Conservation (phyloP, 2,888 invertebrate genomes). For the Tenthredo mesomela region DNA sequence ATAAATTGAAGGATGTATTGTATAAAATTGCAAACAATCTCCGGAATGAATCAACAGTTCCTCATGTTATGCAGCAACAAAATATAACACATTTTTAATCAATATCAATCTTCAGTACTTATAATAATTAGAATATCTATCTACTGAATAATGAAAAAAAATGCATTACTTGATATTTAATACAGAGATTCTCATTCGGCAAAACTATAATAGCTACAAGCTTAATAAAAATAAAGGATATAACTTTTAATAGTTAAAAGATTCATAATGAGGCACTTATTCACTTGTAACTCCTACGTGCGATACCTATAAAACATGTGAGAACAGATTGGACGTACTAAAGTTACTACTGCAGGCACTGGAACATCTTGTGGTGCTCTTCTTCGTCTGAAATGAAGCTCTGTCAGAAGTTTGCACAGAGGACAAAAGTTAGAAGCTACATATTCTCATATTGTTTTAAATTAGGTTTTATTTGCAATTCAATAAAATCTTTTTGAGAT, state of each 20-base stretch:
- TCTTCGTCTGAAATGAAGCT: background rate
- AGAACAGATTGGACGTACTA: background rate
- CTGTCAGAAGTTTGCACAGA: background rate
- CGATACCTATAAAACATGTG: slow-evolving; percentile 21
- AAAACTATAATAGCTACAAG: background rate
- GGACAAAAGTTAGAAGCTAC: background rate
- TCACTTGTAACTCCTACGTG: slow-evolving; percentile 48
- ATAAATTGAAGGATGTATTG: background rate
- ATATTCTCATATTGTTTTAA: background rate
- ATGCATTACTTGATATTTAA: background rate
- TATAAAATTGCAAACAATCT: background rate
- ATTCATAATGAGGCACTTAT: slow-evolving; percentile 40
- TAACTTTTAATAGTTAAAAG: slow-evolving; percentile 23
- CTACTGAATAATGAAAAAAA: background rate
- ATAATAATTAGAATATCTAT: background rate
- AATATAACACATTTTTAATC: background rate
- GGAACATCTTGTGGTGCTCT: background rate
- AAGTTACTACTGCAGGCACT: background rate
- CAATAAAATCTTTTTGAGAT: background rate
- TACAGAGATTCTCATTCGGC: background rate
- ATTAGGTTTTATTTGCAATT: slow-evolving; percentile 1
- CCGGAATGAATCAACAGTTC: background rate
- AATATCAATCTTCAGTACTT: background rate
- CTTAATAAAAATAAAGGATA: slow-evolving; percentile 21
- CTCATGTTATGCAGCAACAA: background rate